phyloP scores from a whole-genome alignment of 2,797 vertebrate species.

The Diglossa cyanea region DNA sequence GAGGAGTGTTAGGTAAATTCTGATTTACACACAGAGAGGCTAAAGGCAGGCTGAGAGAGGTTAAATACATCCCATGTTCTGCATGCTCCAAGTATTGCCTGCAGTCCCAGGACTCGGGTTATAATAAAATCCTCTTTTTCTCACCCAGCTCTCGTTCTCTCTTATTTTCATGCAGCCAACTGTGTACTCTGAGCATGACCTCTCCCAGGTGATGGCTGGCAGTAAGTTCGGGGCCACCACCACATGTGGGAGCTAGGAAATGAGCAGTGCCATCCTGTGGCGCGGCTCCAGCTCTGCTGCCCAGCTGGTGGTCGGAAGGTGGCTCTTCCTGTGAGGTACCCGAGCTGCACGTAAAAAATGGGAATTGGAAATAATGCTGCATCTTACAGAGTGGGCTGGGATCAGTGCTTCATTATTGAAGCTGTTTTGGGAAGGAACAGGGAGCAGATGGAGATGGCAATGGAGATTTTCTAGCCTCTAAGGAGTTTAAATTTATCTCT shows the following conservation, averaged over 20 bases:
- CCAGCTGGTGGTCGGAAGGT: fast-evolving
- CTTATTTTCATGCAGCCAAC: neutral
- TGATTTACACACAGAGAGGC: neutral
- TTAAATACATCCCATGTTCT: neutral
- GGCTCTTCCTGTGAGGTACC: neutral
- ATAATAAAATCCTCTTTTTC: neutral
- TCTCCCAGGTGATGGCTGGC: neutral
- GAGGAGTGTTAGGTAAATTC: neutral
- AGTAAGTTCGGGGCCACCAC: neutral
- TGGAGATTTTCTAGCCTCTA: neutral
- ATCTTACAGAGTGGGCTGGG: neutral
- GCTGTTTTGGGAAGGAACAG: neutral
- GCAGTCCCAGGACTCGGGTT: neutral
- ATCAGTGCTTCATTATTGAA: neutral
- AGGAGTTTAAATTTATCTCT: neutral
- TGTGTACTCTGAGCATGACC: neutral
- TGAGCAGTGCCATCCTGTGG: neutral
- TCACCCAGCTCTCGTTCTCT: fast-evolving
- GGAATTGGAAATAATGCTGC: neutral
- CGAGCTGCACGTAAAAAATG: fast-evolving
- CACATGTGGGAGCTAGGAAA: neutral
- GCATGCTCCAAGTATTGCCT: neutral
- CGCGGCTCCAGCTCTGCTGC: neutral
- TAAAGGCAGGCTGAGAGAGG: neutral
- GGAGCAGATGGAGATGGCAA: neutral